Evolutionary conservation across 2,113 vertebrate genomes (phyloP).

Genomic region (Procapra przewalskii): DNA sequence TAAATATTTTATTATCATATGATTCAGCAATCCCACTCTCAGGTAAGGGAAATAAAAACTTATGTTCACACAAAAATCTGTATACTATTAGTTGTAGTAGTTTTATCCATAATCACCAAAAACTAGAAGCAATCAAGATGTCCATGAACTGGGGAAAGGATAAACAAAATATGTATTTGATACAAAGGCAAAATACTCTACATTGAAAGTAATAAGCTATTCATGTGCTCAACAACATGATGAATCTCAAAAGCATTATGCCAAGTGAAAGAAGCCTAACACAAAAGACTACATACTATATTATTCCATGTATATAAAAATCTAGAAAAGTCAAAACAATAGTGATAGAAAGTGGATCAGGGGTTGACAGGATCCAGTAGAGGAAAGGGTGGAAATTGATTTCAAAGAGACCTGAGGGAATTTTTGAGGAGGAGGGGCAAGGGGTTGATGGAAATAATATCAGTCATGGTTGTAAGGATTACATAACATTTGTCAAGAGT

Average conservation of each 20-base stretch:
- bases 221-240: background rate
- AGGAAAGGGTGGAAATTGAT: background rate
- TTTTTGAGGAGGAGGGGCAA: accelerated
- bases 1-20: background rate
- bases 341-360: background rate
- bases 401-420: background rate
- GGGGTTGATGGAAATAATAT: background rate
- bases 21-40: background rate
- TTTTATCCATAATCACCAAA: background rate
- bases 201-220: background rate
- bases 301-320: background rate
- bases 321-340: background rate
- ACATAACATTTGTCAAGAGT: background rate
- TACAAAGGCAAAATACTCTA: background rate
- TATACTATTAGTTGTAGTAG: background rate
- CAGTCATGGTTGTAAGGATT: background rate
- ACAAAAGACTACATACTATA: background rate
- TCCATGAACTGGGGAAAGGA: background rate
- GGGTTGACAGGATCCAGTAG: background rate
- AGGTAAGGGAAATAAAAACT: background rate
- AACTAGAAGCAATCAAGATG: background rate
- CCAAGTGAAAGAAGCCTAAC: background rate
- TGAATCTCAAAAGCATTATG: background rate
- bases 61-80: background rate
- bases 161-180: background rate